phyloP scores from a whole-genome alignment of 2,888 invertebrate genomes.

The Caenorhabditis virilis region DNA sequence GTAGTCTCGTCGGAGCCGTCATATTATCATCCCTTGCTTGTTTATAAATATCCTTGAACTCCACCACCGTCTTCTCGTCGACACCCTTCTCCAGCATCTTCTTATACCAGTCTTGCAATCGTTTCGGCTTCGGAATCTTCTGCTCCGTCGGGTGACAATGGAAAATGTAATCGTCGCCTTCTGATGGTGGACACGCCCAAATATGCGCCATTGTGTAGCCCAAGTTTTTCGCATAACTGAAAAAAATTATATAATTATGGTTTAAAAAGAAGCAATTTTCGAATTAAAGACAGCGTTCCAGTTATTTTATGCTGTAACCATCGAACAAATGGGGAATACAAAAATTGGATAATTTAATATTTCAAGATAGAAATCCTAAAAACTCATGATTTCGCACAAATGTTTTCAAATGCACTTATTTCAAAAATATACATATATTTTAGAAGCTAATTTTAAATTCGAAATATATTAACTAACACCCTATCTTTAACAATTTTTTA shows the following conservation, averaged over 20 bases:
- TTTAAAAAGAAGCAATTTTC: too few species aligned
- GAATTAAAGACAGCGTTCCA: too few species aligned
- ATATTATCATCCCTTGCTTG: slow-evolving; percentile 90
- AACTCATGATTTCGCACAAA: too few species aligned
- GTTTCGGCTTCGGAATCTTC: slow-evolving; percentile 98
- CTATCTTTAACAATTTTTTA: neutral
- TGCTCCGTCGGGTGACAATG: slow-evolving; percentile 99
- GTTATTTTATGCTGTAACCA: too few species aligned
- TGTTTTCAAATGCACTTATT: too few species aligned
- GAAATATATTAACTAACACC: too few species aligned
- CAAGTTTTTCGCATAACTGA: slow-evolving; percentile 83
- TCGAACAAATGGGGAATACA: too few species aligned
- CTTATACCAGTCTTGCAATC: slow-evolving; percentile 96
- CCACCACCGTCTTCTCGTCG: slow-evolving; percentile 94
- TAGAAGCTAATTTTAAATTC: too few species aligned
- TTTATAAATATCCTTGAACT: slow-evolving; percentile 83
- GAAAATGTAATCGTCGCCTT: slow-evolving; percentile 99
- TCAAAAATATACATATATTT: too few species aligned
- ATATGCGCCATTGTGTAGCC: slow-evolving; percentile 99
- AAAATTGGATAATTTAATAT: too few species aligned
- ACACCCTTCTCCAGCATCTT: slow-evolving; percentile 99
- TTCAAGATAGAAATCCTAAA: too few species aligned
- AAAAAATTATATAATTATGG: slow-evolving; percentile 3
- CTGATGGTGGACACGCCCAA: slow-evolving; percentile 99
- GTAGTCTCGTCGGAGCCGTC: slow-evolving; percentile 87